Percentiles rank a stretch among this genome's conserved stretches.
These are phyloP conservation scores for Lepilemur septentrionalis DNA, from an alignment of 2,797 vertebrate genomes.

Conservation along the genomic window DNA sequence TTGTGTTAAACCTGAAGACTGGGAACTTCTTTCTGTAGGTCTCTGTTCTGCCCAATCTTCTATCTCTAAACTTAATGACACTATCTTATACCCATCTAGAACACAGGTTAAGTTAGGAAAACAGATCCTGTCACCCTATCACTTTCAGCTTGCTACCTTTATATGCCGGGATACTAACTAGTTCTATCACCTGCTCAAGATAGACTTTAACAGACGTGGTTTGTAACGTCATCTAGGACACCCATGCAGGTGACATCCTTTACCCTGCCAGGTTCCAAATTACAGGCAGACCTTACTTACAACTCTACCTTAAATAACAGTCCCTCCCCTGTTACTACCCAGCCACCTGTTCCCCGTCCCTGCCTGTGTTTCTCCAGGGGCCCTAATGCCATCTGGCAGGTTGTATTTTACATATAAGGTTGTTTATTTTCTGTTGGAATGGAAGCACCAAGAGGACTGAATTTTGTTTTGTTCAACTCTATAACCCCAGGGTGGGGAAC, in stretches of 20 bases:
- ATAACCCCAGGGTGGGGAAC: no score
- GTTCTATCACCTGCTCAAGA: not conserved
- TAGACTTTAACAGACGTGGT: not conserved
- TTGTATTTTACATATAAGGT: no score
- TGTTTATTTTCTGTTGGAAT: not conserved
- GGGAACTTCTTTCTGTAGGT: not conserved
- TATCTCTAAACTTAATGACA: not conserved
- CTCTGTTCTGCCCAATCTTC: not conserved
- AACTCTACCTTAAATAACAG: no score
- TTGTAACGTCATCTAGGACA: no score
- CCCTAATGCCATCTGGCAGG: not conserved
- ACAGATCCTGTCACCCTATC: not conserved
- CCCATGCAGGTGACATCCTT: no score
- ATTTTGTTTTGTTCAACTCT: not conserved
- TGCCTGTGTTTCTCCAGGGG: not conserved
- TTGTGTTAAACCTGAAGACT: not conserved
- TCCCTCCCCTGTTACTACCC: no score
- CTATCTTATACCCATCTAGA: no score
- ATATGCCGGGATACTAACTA: no score
- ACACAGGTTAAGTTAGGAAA: no score
- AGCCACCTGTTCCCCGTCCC: fast-evolving
- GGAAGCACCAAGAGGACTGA: no score
- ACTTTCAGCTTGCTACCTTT: not conserved
- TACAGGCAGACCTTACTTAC: not conserved
- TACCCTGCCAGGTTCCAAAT: not conserved